These are phyloP conservation scores for Atta cephalotes DNA, from an alignment of 1,140 invertebrate genomes.

Conservation along the genomic window DNA sequence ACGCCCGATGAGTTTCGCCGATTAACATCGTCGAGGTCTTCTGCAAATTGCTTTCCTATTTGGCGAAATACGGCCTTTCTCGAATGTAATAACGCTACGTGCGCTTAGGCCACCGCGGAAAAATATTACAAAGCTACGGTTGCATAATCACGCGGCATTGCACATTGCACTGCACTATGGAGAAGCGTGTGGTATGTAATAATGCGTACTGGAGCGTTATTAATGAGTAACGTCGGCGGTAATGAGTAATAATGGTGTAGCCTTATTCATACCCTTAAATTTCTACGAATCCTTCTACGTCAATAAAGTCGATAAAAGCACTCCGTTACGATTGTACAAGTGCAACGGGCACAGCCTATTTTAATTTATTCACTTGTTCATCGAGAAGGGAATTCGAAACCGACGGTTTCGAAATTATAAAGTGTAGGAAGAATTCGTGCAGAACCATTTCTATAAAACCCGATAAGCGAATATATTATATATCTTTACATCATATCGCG, in stretches of 20 bases:
- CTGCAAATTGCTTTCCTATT: slow-evolving; percentile 58
- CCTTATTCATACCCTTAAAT: slow-evolving; percentile 31
- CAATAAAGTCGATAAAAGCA: slow-evolving; percentile 37
- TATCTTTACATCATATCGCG: background rate
- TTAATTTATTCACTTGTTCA: slow-evolving; percentile 40
- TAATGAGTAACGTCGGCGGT: slow-evolving; percentile 60
- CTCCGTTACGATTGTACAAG: slow-evolving; percentile 44
- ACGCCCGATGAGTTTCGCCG: slow-evolving; percentile 49
- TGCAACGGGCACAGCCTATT: background rate
- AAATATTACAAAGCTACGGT: slow-evolving; percentile 47
- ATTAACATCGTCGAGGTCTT: slow-evolving; percentile 45
- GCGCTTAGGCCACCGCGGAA: slow-evolving; percentile 31
- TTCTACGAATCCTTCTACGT: slow-evolving; percentile 15
- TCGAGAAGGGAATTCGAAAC: slow-evolving; percentile 26
- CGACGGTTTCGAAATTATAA: background rate
- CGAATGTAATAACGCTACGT: slow-evolving; percentile 7
- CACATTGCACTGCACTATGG: slow-evolving; percentile 1
- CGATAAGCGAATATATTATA: background rate
- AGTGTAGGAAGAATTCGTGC: background rate
- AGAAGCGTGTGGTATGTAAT: slow-evolving; percentile 44
- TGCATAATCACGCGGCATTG: slow-evolving; percentile 48
- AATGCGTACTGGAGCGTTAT: slow-evolving; percentile 50
- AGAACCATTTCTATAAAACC: background rate
- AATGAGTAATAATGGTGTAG: slow-evolving; percentile 68
- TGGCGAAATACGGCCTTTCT: slow-evolving; percentile 6